A percentile compares a stretch with the other conserved stretches of the same genome.
Evolutionary conservation across 2,113 vertebrate genomes (phyloP).

Genomic region (Chloropsis hardwickii): DNA sequence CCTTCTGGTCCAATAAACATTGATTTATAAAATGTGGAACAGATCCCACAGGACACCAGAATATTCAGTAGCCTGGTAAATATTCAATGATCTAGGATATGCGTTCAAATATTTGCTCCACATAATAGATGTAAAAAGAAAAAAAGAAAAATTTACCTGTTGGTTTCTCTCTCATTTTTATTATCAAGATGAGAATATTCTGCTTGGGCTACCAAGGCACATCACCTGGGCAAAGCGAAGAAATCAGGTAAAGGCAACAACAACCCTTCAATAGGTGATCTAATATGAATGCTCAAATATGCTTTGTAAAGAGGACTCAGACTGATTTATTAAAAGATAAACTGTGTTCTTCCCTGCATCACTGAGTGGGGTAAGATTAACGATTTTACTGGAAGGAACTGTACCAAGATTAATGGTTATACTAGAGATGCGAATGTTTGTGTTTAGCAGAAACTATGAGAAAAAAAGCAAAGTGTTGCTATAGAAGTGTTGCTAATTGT

Average conservation of each 20-base stretch:
- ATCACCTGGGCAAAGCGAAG: background rate
- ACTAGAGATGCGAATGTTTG: background rate
- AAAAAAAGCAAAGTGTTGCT: background rate
- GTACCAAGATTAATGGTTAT: background rate
- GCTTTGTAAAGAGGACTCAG: background rate
- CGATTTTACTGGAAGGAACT: background rate
- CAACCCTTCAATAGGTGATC: background rate
- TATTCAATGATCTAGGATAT: background rate
- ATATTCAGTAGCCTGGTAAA: slow-evolving; percentile 46
- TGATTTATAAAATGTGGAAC: slow-evolving; percentile 42
- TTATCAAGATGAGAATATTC: background rate
- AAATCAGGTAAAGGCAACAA: background rate
- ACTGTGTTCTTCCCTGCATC: background rate
- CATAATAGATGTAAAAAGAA: background rate
- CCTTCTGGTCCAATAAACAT: slow-evolving; percentile 39
- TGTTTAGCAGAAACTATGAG: background rate
- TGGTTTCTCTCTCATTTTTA: background rate
- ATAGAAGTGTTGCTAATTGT: background rate
- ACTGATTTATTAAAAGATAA: background rate
- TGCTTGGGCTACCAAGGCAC: background rate
- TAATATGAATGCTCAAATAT: background rate
- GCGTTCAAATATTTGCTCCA: background rate
- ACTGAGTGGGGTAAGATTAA: background rate
- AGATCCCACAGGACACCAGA: slow-evolving; percentile 36
- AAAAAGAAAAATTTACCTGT: background rate